These are phyloP conservation scores for Papilio machaon DNA, from an alignment of 1,140 invertebrate species.

Conservation along the genomic window DNA sequence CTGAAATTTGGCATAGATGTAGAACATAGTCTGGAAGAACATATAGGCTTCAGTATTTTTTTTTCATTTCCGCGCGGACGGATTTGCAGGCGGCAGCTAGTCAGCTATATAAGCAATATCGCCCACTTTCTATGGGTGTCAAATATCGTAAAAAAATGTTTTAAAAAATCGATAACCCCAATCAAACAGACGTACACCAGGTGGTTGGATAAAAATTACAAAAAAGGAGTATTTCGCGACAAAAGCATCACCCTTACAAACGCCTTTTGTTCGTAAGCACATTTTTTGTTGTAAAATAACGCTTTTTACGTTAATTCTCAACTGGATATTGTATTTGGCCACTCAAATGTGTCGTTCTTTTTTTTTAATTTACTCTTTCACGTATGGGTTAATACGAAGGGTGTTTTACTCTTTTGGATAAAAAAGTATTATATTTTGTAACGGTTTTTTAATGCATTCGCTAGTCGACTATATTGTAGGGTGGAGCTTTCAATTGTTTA, in stretches of 20 bases:
- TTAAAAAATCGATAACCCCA: slow-evolving; percentile 30
- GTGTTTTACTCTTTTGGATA: slow-evolving; percentile 5
- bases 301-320: slow-evolving; percentile 25
- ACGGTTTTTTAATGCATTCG: slow-evolving; percentile 18
- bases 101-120: not conserved
- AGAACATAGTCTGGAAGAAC: too few species aligned
- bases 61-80: too few species aligned
- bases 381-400: slow-evolving; percentile 29
- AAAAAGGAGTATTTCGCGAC: slow-evolving; percentile 34
- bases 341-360: slow-evolving; percentile 30
- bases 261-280: slow-evolving; percentile 35
- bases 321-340: slow-evolving; percentile 29
- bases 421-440: not conserved
- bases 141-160: slow-evolving; percentile 10
- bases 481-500: not conserved
- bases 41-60: too few species aligned
- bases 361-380: slow-evolving; percentile 35
- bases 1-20: too few species aligned
- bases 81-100: not conserved
- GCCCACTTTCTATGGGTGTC: not conserved
- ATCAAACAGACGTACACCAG: slow-evolving; percentile 37
- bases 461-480: not conserved
- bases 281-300: slow-evolving; percentile 42
- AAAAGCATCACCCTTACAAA: slow-evolving; percentile 38
- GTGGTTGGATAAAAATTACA: slow-evolving; percentile 40